Evolutionary conservation across 2,888 invertebrate genomes (phyloP).

Genomic region (Labia minor): DNA sequence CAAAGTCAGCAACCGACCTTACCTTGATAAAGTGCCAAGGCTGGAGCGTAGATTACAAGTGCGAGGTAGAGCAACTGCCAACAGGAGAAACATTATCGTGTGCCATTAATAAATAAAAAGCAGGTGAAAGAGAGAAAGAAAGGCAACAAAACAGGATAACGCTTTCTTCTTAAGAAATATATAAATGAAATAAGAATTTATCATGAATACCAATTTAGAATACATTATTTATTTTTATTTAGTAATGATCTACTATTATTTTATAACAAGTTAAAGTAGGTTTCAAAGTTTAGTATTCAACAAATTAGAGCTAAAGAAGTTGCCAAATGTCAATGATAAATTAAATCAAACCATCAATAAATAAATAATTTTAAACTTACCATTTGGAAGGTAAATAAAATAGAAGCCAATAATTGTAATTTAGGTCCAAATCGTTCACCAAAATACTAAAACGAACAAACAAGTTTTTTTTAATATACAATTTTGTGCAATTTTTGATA

Average conservation of each 20-base stretch:
- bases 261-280: too few relatives aligned
- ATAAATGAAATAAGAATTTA: too few relatives aligned
- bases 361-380: slow-evolving; percentile 27
- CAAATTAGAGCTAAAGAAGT: too few relatives aligned
- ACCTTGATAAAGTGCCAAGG: slow-evolving; percentile 42
- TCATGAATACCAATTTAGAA: too few relatives aligned
- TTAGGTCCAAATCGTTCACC: slow-evolving; percentile 33
- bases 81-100: neutral
- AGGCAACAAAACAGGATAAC: neutral
- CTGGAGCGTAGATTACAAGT: slow-evolving; percentile 47
- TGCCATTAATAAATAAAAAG: too few relatives aligned
- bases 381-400: slow-evolving; percentile 35
- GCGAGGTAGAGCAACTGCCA: slow-evolving; percentile 35
- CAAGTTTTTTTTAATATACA: slow-evolving; percentile 13
- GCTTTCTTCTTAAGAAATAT: too few relatives aligned
- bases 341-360: slow-evolving; percentile 16
- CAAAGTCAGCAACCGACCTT: slow-evolving; percentile 20
- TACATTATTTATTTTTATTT: too few relatives aligned
- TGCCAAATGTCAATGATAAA: slow-evolving; percentile 23
- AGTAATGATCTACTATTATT: too few relatives aligned
- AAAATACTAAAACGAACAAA: slow-evolving; percentile 33
- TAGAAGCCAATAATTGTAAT: slow-evolving; percentile 32
- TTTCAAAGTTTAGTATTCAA: too few relatives aligned
- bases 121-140: neutral
- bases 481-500: too few relatives aligned